These are phyloP conservation scores for Plagodis dolabraria DNA, from an alignment of 2,888 invertebrate species.

Conservation along the genomic window DNA sequence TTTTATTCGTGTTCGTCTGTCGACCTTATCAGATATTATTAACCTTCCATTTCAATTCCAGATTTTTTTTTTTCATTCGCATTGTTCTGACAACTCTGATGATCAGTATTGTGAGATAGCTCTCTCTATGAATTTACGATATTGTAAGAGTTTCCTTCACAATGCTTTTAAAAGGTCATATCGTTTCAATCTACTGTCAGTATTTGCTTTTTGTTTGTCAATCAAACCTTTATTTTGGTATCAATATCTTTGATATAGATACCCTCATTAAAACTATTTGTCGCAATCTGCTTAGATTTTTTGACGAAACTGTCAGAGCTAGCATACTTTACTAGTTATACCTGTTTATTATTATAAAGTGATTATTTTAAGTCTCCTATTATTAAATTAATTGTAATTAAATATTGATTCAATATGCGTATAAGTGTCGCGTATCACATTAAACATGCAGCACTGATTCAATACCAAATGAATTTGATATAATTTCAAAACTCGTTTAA, in stretches of 20 bases:
- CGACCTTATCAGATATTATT: too few species aligned
- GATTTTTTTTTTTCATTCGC: not conserved
- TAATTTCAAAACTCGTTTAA: not conserved
- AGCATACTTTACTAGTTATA: too few species aligned
- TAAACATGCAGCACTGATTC: not conserved
- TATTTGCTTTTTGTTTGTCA: conserved; percentile 8
- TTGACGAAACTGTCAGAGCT: too few species aligned
- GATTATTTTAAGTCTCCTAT: too few species aligned
- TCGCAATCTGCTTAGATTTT: too few species aligned
- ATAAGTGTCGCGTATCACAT: too few species aligned
- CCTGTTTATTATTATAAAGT: too few species aligned
- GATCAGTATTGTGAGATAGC: not conserved
- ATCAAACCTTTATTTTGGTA: not conserved
- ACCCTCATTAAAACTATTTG: too few species aligned
- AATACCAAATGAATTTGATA: not conserved
- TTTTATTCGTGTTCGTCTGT: too few species aligned
- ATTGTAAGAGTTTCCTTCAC: conserved; percentile 7
- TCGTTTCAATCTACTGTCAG: conserved; percentile 3
- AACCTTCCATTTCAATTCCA: too few species aligned
- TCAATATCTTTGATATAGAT: not conserved
- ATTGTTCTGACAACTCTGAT: conserved; percentile 14
- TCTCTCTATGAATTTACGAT: conserved; percentile 19
- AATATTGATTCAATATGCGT: too few species aligned
- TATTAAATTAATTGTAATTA: too few species aligned
- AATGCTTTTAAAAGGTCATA: conserved; percentile 13